Evolutionary conservation across 2,888 invertebrate species (phyloP), one percentile per base, ranked within the genome.

Genomic region (Hydraecia micacea): DNA sequence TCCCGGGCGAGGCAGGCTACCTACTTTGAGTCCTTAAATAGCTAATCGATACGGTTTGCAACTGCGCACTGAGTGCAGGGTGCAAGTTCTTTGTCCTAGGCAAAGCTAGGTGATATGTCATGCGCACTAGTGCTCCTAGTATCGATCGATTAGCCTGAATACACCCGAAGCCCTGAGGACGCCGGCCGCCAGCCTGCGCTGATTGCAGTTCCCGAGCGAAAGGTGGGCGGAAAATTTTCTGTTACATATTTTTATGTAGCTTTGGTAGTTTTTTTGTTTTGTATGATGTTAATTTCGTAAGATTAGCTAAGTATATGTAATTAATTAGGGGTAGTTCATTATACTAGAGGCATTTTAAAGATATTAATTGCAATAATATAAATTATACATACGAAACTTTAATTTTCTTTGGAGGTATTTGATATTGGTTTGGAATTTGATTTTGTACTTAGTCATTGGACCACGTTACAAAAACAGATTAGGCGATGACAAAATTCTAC

Each of bases 31-130:
- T 77, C 71, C 76, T 80, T 63, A 32, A 55, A 84, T 46, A 69
- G 46, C 21, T 58, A n/a, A 77, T 84, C 85, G 60, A 81, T 85
- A 28, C 42, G 4, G 15, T 28, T 5, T 81, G 85, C 81, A 81
- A 21, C 85, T 84, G 81, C 81, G 85, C 75, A 32, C 9, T 80
- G 18, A 39, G 81, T 85, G 74, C 84, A 84, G 21, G 18, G n/a
- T 83, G 81, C 73, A 82, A 6, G 32, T 9, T n/a, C 49, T 32
- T 60, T 60, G 55, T 63, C 39, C 66, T 52, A 63, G 68, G 25
- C n/a, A 32, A 21, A 15, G 65, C 52, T 70, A 75, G 74, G 52
- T 3, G 0, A 28, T 46, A 25, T 2, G 76, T 2, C 84, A 84
- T 84, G 84, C 84, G 84, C 81, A 75, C 70, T 71, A 60, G 73